phyloP scores from a whole-genome alignment of 2,888 invertebrate species.

The Mesochorus sp. region DNA sequence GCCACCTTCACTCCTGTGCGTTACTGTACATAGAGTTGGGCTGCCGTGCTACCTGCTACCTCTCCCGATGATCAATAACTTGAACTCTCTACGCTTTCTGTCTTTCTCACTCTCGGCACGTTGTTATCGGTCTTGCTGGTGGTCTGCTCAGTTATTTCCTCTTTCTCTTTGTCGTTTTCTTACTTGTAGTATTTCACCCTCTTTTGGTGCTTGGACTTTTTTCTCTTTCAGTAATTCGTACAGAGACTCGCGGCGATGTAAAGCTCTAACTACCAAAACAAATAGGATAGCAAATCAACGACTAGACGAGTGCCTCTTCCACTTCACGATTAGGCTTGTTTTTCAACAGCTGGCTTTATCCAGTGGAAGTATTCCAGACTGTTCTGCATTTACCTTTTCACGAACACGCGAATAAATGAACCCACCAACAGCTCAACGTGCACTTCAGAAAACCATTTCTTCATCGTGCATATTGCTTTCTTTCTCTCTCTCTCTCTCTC shows the following conservation, averaged over 20 bases:
- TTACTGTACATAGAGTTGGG: conserved; percentile 29
- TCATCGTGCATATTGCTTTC: background rate
- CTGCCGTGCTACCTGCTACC: conserved; percentile 50
- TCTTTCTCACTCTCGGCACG: conserved; percentile 15
- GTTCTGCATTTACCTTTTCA: background rate
- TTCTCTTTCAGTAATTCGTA: too few species aligned
- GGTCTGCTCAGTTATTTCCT: conserved; percentile 35
- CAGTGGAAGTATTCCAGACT: conserved; percentile 8
- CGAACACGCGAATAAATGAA: conserved; percentile 49
- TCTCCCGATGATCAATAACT: conserved; percentile 61
- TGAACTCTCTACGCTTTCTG: conserved; percentile 52
- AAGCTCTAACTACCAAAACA: conserved; percentile 10
- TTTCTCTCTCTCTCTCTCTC: background rate
- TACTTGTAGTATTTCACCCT: background rate
- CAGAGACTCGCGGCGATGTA: background rate
- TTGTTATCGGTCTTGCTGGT: conserved; percentile 51
- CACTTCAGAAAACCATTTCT: conserved; percentile 33
- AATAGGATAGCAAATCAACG: too few species aligned
- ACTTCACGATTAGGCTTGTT: conserved; percentile 19
- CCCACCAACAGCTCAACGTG: conserved; percentile 35
- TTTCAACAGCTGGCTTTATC: conserved; percentile 30
- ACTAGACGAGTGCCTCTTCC: background rate
- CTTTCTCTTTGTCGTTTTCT: conserved; percentile 13
- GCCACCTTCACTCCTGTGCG: conserved; percentile 39
- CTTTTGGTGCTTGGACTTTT: too few species aligned